Evolutionary conservation across 2,888 invertebrate species (phyloP), one percentile per base, ranked within the genome.

Genomic region (Crocallis elinguaria): DNA sequence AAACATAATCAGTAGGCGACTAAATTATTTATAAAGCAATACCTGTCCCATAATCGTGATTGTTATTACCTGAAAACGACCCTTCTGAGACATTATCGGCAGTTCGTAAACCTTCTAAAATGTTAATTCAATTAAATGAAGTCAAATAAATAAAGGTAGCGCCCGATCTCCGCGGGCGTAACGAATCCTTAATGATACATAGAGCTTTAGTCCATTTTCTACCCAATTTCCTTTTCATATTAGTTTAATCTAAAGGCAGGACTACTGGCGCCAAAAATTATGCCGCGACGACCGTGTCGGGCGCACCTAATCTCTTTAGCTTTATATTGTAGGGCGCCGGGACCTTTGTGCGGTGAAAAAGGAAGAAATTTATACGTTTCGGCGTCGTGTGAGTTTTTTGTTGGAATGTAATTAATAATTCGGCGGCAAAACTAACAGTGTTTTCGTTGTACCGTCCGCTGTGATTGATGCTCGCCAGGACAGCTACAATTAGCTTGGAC

Each of bases 361-460:
- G 87, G 88, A 89, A 89, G 86, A 91, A 90, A 91, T 90, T 91
- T 91, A 90, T 91, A 87, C 85, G 86, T 87, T 88, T 88, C 91
- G 91, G 90, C 86, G 75, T 80, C 85, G 86, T 88, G 89, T 84
- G 77, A 80, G 87, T 90, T 91, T 91, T 90, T 91, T 91, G 87
- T 89, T 72, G 66, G 87, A 88, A 89, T 88, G 91, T 92, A 91
- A 92, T 92, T 92, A 92, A 92, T 92, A 92, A 91, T 91, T 91
- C 89, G 88, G 92, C 92, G 92, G 92, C 90, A 92, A 92, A 92
- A 92, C 92, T 92, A 92, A 92, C 92, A 92, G 91, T 92, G 92
- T 91, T 91, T 89, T 90, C 82, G 89, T 88, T 86, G 83, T 82
- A 75, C 74, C 79, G 79, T 79, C 82, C 71, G 69, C 69, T 57